A percentile compares a stretch with the other conserved stretches of the same genome.
Evolutionary conservation across 2,888 invertebrate genomes (phyloP).

Genomic region (Campopleginae sp.): DNA sequence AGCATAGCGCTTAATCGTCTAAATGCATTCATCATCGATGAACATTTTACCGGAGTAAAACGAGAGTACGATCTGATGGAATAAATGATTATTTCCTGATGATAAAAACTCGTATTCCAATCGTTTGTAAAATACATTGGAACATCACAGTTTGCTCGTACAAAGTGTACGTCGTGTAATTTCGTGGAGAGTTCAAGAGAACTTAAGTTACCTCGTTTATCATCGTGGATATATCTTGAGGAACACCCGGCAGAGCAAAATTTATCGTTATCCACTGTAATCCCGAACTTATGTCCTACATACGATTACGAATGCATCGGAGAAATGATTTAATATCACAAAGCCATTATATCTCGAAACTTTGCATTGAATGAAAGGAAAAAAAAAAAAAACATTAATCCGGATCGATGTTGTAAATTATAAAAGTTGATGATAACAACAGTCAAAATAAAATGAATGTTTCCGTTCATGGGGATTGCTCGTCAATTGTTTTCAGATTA

Average conservation of each 20-base stretch:
- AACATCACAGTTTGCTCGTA: not conserved
- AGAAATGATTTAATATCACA: not conserved
- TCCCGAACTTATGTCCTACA: constrained; percentile 27
- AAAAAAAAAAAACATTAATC: not conserved
- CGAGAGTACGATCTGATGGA: not conserved
- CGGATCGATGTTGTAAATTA: not conserved
- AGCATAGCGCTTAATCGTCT: not conserved
- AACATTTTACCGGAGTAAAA: not conserved
- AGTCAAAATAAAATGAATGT: too few relatives aligned
- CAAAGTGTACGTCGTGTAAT: not conserved
- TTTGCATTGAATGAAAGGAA: not conserved
- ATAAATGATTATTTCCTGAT: not conserved
- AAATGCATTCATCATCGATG: not conserved
- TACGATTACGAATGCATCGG: constrained; percentile 7
- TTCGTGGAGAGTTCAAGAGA: not conserved
- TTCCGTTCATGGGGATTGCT: not conserved
- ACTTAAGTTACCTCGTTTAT: constrained; percentile 29
- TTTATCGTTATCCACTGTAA: constrained; percentile 36
- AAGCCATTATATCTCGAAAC: not conserved
- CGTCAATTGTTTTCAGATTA: not conserved
- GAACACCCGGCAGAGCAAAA: constrained; percentile 8
- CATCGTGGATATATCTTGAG: constrained; percentile 31
- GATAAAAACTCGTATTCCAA: not conserved
- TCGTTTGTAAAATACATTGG: not conserved
- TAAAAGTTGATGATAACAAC: not conserved